These are phyloP conservation scores for Dasypus novemcinctus DNA, from an alignment of 2,113 vertebrate species.

Conservation along the genomic window DNA sequence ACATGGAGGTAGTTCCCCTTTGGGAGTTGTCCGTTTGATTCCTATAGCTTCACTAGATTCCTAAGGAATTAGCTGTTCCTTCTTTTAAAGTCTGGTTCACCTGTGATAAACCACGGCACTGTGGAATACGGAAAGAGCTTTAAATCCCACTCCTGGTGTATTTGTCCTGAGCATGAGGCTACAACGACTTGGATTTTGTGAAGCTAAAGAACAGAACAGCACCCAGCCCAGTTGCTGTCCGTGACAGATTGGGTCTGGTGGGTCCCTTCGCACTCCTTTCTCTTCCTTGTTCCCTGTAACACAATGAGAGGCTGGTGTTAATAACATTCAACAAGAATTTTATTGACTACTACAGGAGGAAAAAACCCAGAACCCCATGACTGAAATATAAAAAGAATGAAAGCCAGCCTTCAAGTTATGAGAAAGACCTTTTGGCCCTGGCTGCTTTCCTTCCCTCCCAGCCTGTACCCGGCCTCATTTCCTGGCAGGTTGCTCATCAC, in stretches of 20 bases:
- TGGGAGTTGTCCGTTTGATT: background rate
- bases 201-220: background rate
- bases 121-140: background rate
- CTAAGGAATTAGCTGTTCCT: background rate
- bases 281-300: background rate
- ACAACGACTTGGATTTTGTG: background rate
- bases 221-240: background rate
- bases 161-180: background rate
- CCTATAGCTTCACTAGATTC: background rate
- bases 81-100: background rate
- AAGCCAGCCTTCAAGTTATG: background rate
- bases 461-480: background rate
- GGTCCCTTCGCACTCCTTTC: background rate
- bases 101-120: background rate
- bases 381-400: background rate
- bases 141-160: background rate
- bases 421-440: background rate
- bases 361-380: background rate
- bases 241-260: background rate
- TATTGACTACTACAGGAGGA: background rate
- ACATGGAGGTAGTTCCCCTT: background rate
- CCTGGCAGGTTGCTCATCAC: background rate
- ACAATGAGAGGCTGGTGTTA: background rate
- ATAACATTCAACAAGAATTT: background rate
- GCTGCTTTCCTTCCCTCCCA: background rate